These are phyloP conservation scores for Erythrocercus mccallii DNA, from an alignment of 2,113 vertebrate species.

Conservation along the genomic window DNA sequence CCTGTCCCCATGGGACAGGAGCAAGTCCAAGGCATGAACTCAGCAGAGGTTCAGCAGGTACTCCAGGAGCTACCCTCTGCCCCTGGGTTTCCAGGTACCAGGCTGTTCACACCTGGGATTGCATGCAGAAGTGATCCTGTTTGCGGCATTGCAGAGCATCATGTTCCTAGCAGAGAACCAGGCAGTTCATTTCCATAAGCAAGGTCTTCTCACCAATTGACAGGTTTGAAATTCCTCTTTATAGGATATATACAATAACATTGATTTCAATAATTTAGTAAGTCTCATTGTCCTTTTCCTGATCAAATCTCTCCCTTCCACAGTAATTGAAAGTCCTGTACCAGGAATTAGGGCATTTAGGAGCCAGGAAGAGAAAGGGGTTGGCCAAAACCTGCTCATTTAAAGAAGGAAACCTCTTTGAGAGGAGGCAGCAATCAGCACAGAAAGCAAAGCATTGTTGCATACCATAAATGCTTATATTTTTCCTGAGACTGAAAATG, in stretches of 20 bases:
- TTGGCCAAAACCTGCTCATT: neutral
- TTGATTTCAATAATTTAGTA: neutral
- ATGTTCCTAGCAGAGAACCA: neutral
- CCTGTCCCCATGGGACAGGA: neutral
- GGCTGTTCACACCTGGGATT: neutral
- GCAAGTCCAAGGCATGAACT: neutral
- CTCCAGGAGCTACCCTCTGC: neutral
- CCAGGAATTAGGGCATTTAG: neutral
- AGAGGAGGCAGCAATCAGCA: neutral
- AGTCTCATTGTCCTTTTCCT: neutral
- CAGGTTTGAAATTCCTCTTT: neutral
- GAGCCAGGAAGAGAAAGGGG: neutral
- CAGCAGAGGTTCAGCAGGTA: neutral
- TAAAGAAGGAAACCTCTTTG: neutral
- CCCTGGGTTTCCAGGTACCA: neutral
- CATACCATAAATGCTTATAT: neutral
- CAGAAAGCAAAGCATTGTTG: neutral
- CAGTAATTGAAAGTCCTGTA: neutral
- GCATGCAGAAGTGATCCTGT: neutral
- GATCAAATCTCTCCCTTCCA: neutral
- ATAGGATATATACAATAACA: neutral
- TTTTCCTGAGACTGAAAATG: neutral
- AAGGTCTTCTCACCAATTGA: neutral
- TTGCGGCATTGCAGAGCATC: neutral
- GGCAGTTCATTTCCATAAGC: neutral